Percentiles rank a stretch among this genome's conserved stretches.
Evolutionary conservation across 2,888 invertebrate genomes (phyloP).

Genomic region (Chaitophorus viminalis): DNA sequence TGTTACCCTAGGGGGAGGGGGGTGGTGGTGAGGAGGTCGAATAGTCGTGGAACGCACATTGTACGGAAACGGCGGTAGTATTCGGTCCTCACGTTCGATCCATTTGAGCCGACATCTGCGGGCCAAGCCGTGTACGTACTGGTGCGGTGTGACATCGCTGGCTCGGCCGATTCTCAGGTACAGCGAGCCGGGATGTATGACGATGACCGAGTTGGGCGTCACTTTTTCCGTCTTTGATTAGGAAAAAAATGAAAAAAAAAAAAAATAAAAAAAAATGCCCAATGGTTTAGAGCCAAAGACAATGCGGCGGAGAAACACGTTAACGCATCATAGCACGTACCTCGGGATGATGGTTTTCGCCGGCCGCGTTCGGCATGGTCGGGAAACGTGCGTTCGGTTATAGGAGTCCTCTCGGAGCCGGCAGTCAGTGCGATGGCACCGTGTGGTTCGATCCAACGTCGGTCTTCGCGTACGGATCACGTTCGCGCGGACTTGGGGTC

Average conservation of each 20-base stretch:
- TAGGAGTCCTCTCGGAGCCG: too few species aligned
- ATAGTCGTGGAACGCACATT: conserved; percentile 35
- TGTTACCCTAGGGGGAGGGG: not conserved
- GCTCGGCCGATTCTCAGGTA: conserved; percentile 90
- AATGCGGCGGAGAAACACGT: not conserved
- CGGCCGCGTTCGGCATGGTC: not conserved
- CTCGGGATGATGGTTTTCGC: not conserved
- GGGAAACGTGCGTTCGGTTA: not conserved
- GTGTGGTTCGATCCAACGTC: too few species aligned
- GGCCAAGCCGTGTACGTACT: conserved; percentile 86
- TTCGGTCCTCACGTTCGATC: conserved; percentile 74
- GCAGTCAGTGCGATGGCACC: too few species aligned
- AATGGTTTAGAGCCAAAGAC: too few species aligned
- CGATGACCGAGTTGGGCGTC: conserved; percentile 72
- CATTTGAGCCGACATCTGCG: conserved; percentile 70
- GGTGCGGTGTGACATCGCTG: conserved; percentile 87
- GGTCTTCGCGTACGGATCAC: not conserved
- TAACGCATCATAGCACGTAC: not conserved
- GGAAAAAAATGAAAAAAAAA: not conserved
- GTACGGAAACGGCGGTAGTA: conserved; percentile 73
- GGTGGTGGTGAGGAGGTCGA: too few species aligned
- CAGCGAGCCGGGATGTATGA: conserved; percentile 94
- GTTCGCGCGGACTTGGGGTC: not conserved
- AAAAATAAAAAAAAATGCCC: too few species aligned
- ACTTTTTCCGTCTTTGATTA: conserved; percentile 11